These are phyloP conservation scores for Netelia virgata DNA, from an alignment of 2,888 invertebrate genomes.

Conservation along the genomic window DNA sequence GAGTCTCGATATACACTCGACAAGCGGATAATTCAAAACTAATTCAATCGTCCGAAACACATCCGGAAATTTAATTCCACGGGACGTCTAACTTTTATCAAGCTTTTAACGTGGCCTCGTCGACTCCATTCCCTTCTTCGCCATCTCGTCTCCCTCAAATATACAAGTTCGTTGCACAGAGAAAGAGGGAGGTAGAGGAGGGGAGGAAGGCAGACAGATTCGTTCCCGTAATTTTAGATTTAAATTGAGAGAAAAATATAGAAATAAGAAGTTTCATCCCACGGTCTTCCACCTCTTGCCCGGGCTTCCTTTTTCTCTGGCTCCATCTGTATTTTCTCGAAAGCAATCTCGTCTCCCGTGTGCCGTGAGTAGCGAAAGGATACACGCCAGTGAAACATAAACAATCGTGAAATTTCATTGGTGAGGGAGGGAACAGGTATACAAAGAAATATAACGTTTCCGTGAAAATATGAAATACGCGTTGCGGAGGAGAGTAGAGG, in stretches of 20 bases:
- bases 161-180: conserved; percentile 33
- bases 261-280: conserved; percentile 8
- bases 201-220: conserved; percentile 36
- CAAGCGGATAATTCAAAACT: conserved; percentile 70
- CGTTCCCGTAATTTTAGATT: conserved; percentile 64
- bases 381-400: conserved; percentile 26
- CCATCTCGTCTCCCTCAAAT: conserved; percentile 36
- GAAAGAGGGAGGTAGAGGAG: neutral
- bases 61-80: conserved; percentile 69
- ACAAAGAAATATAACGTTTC: conserved; percentile 23
- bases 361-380: conserved; percentile 36
- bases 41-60: conserved; percentile 71
- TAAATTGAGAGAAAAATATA: conserved; percentile 66
- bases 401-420: conserved; percentile 50
- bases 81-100: conserved; percentile 72
- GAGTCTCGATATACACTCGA: conserved; percentile 61
- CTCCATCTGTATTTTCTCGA: conserved; percentile 40
- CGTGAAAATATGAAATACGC: conserved; percentile 31
- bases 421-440: neutral
- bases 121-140: conserved; percentile 49
- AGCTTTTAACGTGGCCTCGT: conserved; percentile 68
- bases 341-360: conserved; percentile 43
- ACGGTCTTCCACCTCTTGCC: conserved; percentile 4
- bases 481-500: conserved; percentile 28
- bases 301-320: conserved; percentile 17